Conservation (phyloP, 2,113 vertebrate species). For the Channa maculata region DNA sequence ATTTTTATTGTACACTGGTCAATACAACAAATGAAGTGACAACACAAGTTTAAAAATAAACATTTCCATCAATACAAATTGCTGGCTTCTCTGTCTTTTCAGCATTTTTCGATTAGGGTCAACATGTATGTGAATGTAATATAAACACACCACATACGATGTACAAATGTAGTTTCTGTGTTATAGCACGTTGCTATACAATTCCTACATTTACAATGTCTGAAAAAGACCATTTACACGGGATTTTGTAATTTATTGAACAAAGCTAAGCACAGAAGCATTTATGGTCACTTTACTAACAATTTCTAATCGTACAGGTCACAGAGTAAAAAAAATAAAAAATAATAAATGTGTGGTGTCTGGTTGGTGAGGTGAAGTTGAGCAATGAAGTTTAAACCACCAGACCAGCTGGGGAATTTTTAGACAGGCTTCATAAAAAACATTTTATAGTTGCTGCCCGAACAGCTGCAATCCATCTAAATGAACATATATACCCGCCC, state of each 20-base stretch:
- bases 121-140: background rate
- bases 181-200: constrained; percentile 4
- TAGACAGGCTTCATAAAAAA: constrained; percentile 7
- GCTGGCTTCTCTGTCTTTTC: constrained; percentile 1
- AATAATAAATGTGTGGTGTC: background rate
- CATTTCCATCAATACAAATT: background rate
- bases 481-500: background rate
- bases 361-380: background rate
- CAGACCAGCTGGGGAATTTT: constrained; percentile 67
- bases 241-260: constrained; percentile 29
- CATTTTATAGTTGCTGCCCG: background rate
- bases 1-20: constrained; percentile 29
- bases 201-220: constrained; percentile 32
- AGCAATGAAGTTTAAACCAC: constrained; percentile 9
- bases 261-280: constrained; percentile 18
- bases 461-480: background rate
- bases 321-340: constrained; percentile 10
- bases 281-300: constrained; percentile 24
- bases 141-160: constrained; percentile 30
- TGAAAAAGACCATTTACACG: constrained; percentile 28
- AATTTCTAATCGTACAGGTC: constrained; percentile 8
- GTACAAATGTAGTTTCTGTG: background rate
- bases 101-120: background rate
- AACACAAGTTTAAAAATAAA: background rate
- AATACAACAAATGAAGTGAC: constrained; percentile 27